A percentile compares a stretch with the other conserved stretches of the same genome.
Evolutionary conservation across 2,888 invertebrate species (phyloP).

Genomic region (Noctua fimbriata): DNA sequence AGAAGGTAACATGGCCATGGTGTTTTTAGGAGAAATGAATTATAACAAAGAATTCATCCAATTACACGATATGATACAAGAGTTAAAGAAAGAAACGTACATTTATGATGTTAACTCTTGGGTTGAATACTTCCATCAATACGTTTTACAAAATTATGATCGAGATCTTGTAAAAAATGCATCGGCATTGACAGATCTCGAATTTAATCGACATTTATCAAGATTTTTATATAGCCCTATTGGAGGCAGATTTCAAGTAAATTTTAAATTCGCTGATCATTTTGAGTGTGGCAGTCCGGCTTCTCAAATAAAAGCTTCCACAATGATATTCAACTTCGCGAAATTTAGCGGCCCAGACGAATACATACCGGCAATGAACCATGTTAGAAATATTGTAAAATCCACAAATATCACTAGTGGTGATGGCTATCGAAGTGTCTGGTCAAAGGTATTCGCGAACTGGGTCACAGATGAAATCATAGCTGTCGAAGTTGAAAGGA

Average conservation of each 20-base stretch:
- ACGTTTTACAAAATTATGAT: conserved; percentile 90
- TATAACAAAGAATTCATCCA: conserved; percentile 91
- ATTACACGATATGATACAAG: conserved; percentile 89
- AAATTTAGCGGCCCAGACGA: conserved; percentile 91
- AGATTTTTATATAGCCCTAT: conserved; percentile 93
- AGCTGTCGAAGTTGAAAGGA: conserved; percentile 93
- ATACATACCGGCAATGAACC: conserved; percentile 94
- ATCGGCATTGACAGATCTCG: conserved; percentile 83
- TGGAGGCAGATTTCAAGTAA: conserved; percentile 92
- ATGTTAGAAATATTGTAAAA: conserved; percentile 89
- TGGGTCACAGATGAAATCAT: conserved; percentile 96
- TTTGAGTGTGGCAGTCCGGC: conserved; percentile 91
- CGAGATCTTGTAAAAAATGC: conserved; percentile 85
- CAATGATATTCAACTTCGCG: conserved; percentile 91
- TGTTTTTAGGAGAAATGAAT: conserved; percentile 92
- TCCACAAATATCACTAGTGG: conserved; percentile 91
- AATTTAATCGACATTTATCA: conserved; percentile 92
- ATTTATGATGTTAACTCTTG: conserved; percentile 91
- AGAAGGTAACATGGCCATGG: conserved; percentile 91
- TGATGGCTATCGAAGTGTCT: conserved; percentile 92
- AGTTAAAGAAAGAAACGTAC: conserved; percentile 88
- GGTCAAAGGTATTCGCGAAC: conserved; percentile 93
- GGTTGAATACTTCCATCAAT: conserved; percentile 92
- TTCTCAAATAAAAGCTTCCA: conserved; percentile 91
- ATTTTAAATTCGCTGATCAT: conserved; percentile 91